These are phyloP conservation scores for Physella acuta DNA, from an alignment of 1,140 invertebrate species.

Conservation along the genomic window DNA sequence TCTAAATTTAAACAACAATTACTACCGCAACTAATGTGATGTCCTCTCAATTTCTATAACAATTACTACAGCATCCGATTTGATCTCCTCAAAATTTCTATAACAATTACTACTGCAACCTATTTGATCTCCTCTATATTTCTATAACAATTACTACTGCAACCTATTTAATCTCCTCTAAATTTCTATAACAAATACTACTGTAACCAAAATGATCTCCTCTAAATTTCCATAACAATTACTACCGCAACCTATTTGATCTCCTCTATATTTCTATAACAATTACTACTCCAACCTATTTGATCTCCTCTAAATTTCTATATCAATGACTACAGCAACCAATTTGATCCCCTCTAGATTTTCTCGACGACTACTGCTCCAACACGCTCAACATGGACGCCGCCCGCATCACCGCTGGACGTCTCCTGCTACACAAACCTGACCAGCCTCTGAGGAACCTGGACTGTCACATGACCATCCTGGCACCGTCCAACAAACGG, in stretches of 20 bases:
- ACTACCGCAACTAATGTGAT: too few relatives aligned
- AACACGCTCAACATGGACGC: slow-evolving; percentile 27
- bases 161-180: neutral
- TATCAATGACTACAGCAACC: too few relatives aligned
- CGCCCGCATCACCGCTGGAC: slow-evolving; percentile 14
- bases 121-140: too few relatives aligned
- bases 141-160: neutral
- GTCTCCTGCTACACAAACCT: slow-evolving; percentile 26
- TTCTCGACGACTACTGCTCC: slow-evolving; percentile 29
- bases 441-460: slow-evolving; percentile 6
- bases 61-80: too few relatives aligned
- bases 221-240: neutral
- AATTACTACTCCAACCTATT: too few relatives aligned
- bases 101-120: too few relatives aligned
- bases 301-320: neutral
- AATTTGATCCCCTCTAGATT: slow-evolving; percentile 29
- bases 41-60: too few relatives aligned
- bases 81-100: too few relatives aligned
- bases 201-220: neutral
- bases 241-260: neutral
- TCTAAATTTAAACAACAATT: too few relatives aligned
- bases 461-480: slow-evolving; percentile 28
- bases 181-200: neutral
- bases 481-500: slow-evolving; percentile 19
- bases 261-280: neutral